These are phyloP conservation scores for Cisticola juncidis DNA, from an alignment of 2,113 vertebrate species.

Conservation along the genomic window DNA sequence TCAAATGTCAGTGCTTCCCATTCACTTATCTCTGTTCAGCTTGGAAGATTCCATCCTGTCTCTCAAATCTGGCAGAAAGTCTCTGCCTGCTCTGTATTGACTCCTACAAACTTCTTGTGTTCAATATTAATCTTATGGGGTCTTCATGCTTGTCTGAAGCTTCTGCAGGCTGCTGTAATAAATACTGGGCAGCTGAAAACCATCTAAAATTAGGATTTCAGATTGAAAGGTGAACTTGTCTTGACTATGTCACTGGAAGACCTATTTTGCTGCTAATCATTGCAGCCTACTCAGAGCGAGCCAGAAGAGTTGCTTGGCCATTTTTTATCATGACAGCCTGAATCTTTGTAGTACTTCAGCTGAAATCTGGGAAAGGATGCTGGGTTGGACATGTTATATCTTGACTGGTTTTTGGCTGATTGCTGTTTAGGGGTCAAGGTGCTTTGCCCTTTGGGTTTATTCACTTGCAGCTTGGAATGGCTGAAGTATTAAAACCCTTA, in stretches of 20 bases:
- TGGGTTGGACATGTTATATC: background rate
- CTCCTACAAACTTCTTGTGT: background rate
- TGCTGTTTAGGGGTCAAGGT: conserved; percentile 2
- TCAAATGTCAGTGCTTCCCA: background rate
- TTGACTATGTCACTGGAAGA: background rate
- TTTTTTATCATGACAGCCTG: background rate
- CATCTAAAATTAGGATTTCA: background rate
- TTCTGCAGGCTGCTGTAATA: background rate
- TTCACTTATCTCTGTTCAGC: background rate
- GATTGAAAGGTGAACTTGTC: background rate
- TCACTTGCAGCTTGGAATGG: background rate
- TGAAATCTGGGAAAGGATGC: conserved; percentile 28
- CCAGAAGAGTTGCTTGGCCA: background rate
- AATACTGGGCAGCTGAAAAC: background rate
- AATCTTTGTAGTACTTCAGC: background rate
- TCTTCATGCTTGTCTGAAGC: background rate
- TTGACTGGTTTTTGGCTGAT: background rate
- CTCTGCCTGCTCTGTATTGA: background rate
- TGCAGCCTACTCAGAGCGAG: background rate
- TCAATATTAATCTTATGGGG: background rate
- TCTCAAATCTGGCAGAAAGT: background rate
- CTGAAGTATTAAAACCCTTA: conserved; percentile 14
- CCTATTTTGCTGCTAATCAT: background rate
- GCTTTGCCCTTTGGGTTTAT: conserved; percentile 34
- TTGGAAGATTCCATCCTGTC: background rate